These are phyloP conservation scores for Thecophora atra DNA, from an alignment of 2,888 invertebrate species.

Conservation along the genomic window DNA sequence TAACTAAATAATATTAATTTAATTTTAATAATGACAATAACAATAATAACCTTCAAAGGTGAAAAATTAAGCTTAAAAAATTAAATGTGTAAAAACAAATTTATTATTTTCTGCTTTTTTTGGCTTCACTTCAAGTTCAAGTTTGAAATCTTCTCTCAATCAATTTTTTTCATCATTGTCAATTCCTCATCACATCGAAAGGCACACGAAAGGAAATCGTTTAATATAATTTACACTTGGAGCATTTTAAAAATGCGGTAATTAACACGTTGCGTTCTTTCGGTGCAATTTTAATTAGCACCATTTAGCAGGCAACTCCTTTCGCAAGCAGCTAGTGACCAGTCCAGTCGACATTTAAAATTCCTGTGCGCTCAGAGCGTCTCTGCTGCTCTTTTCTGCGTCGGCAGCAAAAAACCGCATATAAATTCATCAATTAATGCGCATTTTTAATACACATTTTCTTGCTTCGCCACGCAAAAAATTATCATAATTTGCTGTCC, in stretches of 20 bases:
- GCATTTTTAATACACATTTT: conserved; percentile 43
- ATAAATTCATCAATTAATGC: conserved; percentile 44
- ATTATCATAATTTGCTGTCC: conserved; percentile 38
- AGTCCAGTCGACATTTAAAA: conserved; percentile 16
- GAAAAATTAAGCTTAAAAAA: neutral
- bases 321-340: conserved; percentile 8
- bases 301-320: conserved; percentile 15
- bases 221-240: conserved; percentile 34
- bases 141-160: neutral
- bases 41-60: neutral
- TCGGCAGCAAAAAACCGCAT: conserved; percentile 5
- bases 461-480: conserved; percentile 28
- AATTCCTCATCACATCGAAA: neutral
- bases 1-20: too few species aligned
- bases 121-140: neutral
- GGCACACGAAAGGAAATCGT: neutral
- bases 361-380: conserved; percentile 7
- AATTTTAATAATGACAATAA: too few species aligned
- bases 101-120: neutral
- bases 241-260: conserved; percentile 31
- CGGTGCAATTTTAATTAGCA: conserved; percentile 29
- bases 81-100: neutral
- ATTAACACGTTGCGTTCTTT: conserved; percentile 31
- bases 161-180: neutral
- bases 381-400: neutral